Base-by-base conservation (phyloP, 2,888 invertebrate species). In the Atethmia centrago region DNA sequence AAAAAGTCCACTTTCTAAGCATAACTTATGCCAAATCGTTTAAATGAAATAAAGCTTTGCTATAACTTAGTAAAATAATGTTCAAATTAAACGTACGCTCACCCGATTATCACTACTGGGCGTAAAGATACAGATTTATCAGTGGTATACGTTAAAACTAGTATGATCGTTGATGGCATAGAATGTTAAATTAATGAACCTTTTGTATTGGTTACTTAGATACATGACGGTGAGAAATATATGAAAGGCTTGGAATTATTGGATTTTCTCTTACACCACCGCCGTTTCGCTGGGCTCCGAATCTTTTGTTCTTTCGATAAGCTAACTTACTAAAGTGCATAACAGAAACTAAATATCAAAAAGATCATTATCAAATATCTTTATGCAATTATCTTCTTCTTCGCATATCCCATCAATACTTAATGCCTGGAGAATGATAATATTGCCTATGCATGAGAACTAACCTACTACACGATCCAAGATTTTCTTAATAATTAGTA, bases 1-100 rank as follows among this genome's bases (percentile, higher is more conserved):
- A 19, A 63, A 63, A 71, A 10, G 3, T 28, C 1, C 0, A 42
- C 53, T 80, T 80, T 80, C 80, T 59, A 64, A 16, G 8, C 10
- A 16, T 36, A n/a, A n/a, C 3, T 1, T 63, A 58, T 14, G n/a
- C 21, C 2, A 53, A 64, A 80, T 8, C 16, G 10, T 45, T 40
- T 31, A 1, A 31, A 40, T 28, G 21, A 14, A 53, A 10, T 47
- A 36, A 63, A 63, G n/a, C 0, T 63, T 1, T 40, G 19, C 14
- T 19, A 8, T 21, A 62, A 49, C 2, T 70, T 49, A 3, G 25
- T 28, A 9, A 31, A 42, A 28, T 14, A 9, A 31, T 36, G 4
- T 56, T 21, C 0, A 14, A 12, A 31, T 36, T 1, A 7, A 14
- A 45, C 12, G 10, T 25, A 8, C 40, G 31, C 5, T 66, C 7